A percentile compares a stretch with the other conserved stretches of the same genome.
Conservation (phyloP, 2,888 invertebrate species). For the Pollenia labialis region DNA sequence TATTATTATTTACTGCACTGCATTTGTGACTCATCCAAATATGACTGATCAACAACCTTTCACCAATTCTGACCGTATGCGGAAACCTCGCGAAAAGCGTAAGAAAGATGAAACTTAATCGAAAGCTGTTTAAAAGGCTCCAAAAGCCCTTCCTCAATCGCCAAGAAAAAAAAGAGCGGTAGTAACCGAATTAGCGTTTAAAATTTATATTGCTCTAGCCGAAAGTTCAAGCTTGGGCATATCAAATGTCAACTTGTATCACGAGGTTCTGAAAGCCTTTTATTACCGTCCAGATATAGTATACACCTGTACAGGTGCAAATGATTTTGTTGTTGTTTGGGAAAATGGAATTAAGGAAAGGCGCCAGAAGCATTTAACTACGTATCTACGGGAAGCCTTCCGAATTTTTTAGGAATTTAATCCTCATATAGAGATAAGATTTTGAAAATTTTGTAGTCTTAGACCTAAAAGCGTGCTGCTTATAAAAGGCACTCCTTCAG, state of each 20-base stretch:
- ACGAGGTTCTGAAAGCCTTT: slow-evolving; percentile 25
- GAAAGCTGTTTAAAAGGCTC: slow-evolving; percentile 50
- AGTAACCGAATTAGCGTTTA: slow-evolving; percentile 40
- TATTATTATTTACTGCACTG: too few relatives aligned
- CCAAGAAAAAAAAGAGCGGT: slow-evolving; percentile 49
- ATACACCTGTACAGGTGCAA: slow-evolving; percentile 51
- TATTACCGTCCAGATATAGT: too few relatives aligned
- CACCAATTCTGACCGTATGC: too few relatives aligned
- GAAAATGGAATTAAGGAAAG: slow-evolving; percentile 41
- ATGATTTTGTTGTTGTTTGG: slow-evolving; percentile 44
- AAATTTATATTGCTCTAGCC: slow-evolving; percentile 55
- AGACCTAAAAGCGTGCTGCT: too few relatives aligned
- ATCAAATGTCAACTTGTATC: not conserved
- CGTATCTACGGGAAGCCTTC: slow-evolving; percentile 36
- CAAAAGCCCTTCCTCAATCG: slow-evolving; percentile 40
- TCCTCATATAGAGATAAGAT: slow-evolving; percentile 3
- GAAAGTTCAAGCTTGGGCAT: slow-evolving; percentile 8
- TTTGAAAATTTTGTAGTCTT: slow-evolving; percentile 26
- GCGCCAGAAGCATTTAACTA: slow-evolving; percentile 48
- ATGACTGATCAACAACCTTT: too few relatives aligned
- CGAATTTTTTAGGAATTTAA: slow-evolving; percentile 16
- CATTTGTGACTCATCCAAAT: too few relatives aligned
- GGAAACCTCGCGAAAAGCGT: too few relatives aligned
- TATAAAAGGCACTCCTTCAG: slow-evolving; percentile 9
- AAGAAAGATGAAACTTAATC: slow-evolving; percentile 27